Conservation (phyloP, 2,797 vertebrate species). For the Selene dorsalis region DNA sequence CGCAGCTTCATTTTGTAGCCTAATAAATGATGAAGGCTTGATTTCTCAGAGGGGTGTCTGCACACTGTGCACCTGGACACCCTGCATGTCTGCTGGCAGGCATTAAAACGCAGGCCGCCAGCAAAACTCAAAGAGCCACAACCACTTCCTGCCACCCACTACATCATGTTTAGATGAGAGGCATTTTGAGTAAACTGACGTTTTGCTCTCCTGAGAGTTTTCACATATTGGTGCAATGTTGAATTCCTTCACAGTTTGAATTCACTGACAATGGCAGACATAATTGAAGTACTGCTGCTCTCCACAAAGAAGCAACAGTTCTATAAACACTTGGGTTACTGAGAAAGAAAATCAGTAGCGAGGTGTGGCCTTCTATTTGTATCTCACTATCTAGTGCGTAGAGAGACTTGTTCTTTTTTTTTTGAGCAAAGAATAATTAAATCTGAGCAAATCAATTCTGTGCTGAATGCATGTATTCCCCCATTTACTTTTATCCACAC, state of each 20-base stretch:
- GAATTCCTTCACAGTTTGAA: conserved; percentile 24
- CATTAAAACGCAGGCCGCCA: conserved; percentile 50
- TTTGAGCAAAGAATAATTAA: no score
- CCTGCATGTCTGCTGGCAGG: conserved; percentile 66
- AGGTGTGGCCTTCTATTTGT: no score
- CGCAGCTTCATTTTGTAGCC: conserved; percentile 70
- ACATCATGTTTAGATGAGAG: conserved; percentile 42
- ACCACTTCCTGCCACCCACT: conserved; percentile 50
- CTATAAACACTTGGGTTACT: neutral
- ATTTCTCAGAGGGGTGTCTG: conserved; percentile 71
- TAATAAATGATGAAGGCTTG: conserved; percentile 81
- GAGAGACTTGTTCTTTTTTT: no score
- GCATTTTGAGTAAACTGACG: conserved; percentile 44
- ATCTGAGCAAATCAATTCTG: no score
- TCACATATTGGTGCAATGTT: conserved; percentile 18
- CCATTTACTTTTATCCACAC: no score
- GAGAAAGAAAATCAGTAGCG: conserved; percentile 1
- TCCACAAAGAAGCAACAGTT: conserved; percentile 7
- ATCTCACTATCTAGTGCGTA: no score
- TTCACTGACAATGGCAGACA: conserved; percentile 19
- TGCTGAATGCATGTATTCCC: no score
- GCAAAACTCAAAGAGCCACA: conserved; percentile 48
- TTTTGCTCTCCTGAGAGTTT: conserved; percentile 10
- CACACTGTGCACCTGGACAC: conserved; percentile 72
- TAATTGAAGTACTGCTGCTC: conserved; percentile 5